These are phyloP conservation scores for Zootermopsis nevadensis DNA, from an alignment of 2,888 invertebrate genomes.

Conservation along the genomic window DNA sequence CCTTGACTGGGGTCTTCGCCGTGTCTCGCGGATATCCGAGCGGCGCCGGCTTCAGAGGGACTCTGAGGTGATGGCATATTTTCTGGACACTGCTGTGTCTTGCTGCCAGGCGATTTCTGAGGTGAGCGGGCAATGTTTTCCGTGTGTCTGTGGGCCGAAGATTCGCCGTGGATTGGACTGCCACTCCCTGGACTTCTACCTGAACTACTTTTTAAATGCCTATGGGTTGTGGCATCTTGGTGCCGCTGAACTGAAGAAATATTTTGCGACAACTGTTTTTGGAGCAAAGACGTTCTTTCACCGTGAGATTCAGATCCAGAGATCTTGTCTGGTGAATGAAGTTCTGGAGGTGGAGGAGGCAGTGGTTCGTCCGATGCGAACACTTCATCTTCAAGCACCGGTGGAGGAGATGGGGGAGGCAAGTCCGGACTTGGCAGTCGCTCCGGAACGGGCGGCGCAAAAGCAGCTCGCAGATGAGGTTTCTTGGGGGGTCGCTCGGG, in stretches of 20 bases:
- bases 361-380: slow-evolving; percentile 72
- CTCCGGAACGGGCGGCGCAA: slow-evolving; percentile 61
- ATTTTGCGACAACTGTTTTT: neutral
- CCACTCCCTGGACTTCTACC: neutral
- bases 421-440: slow-evolving; percentile 71
- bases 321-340: slow-evolving; percentile 54
- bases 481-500: slow-evolving; percentile 84
- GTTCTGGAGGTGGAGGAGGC: slow-evolving; percentile 73
- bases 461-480: slow-evolving; percentile 70
- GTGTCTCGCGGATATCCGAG: neutral
- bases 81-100: neutral
- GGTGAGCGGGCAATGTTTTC: neutral
- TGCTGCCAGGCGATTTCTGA: neutral
- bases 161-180: neutral
- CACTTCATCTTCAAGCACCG: slow-evolving; percentile 70
- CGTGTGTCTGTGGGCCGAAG: neutral
- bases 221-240: neutral
- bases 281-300: neutral
- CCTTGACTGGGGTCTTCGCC: neutral
- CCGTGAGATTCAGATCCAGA: neutral
- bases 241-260: neutral
- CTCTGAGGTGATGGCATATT: slow-evolving; percentile 23
- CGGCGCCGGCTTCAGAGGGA: neutral
- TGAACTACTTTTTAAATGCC: slow-evolving; percentile 20
- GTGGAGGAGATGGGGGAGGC: slow-evolving; percentile 73